phyloP scores from a whole-genome alignment of 2,888 invertebrate species.

The Nomada fabriciana region DNA sequence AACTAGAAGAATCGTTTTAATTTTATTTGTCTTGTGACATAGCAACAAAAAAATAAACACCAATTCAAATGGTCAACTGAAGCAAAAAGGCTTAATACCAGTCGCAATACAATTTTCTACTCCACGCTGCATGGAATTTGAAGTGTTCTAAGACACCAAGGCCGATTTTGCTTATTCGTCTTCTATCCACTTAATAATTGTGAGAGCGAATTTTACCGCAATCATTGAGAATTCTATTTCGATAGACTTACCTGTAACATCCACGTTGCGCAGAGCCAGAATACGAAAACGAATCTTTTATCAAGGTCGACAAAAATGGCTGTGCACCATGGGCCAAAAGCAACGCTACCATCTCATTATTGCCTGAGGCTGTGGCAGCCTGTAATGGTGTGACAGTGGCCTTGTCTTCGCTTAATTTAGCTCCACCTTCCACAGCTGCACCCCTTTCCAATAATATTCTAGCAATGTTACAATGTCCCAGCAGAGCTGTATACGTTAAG shows the following conservation, averaged over 20 bases:
- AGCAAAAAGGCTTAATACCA: too few relatives aligned
- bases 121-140: too few relatives aligned
- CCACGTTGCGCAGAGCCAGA: slow-evolving; percentile 94
- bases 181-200: too few relatives aligned
- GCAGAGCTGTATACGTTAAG: slow-evolving; percentile 91
- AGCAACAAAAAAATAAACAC: neutral
- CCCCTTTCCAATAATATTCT: slow-evolving; percentile 91
- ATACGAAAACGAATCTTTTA: slow-evolving; percentile 93
- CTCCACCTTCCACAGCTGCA: slow-evolving; percentile 94
- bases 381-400: slow-evolving; percentile 95
- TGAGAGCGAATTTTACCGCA: too few relatives aligned
- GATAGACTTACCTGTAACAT: slow-evolving; percentile 88
- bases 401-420: slow-evolving; percentile 92
- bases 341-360: slow-evolving; percentile 91
- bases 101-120: too few relatives aligned
- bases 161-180: too few relatives aligned
- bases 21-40: neutral
- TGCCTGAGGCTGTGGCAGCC: slow-evolving; percentile 93
- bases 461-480: slow-evolving; percentile 86
- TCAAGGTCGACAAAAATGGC: slow-evolving; percentile 93
- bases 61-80: neutral
- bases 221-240: too few relatives aligned
- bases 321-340: slow-evolving; percentile 94
- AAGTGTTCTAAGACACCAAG: too few relatives aligned
- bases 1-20: neutral